Evolutionary conservation across 2,888 invertebrate genomes (phyloP).

Genomic region (Balanococcus diminutus): DNA sequence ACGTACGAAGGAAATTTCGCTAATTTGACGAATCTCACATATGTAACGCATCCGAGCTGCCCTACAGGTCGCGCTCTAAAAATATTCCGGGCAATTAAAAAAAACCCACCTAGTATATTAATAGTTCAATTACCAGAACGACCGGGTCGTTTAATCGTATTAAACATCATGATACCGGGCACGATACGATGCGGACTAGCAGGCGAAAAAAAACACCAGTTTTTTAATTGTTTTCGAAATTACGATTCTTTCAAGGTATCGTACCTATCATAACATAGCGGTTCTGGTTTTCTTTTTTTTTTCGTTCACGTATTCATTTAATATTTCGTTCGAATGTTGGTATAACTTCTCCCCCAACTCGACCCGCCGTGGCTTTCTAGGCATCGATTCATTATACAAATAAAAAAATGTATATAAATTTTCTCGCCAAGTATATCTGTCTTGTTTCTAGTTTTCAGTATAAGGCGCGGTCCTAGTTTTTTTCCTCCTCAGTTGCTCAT

Average conservation of each 20-base stretch:
- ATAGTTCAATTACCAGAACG: slow-evolving; percentile 9
- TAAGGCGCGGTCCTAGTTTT: slow-evolving; percentile 23
- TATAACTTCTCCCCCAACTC: background rate
- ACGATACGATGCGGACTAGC: background rate
- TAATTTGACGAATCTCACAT: background rate
- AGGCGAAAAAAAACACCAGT: background rate
- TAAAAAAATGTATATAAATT: slow-evolving; percentile 17
- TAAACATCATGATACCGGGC: background rate
- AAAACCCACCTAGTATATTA: background rate
- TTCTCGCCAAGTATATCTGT: slow-evolving; percentile 1
- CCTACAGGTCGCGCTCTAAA: background rate
- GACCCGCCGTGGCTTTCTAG: background rate
- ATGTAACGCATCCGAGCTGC: background rate
- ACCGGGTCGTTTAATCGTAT: slow-evolving; percentile 13
- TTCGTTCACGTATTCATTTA: background rate
- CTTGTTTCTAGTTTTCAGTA: slow-evolving; percentile 14
- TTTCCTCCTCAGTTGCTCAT: background rate
- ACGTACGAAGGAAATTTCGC: background rate
- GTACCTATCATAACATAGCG: background rate
- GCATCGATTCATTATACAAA: slow-evolving; percentile 1
- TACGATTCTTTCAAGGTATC: background rate
- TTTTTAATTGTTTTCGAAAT: slow-evolving; percentile 5
- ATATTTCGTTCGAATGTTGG: background rate
- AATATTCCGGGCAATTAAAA: slow-evolving; percentile 5
- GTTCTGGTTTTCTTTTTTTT: background rate